phyloP scores from a whole-genome alignment of 2,113 vertebrate species.

The Butorides virescens region DNA sequence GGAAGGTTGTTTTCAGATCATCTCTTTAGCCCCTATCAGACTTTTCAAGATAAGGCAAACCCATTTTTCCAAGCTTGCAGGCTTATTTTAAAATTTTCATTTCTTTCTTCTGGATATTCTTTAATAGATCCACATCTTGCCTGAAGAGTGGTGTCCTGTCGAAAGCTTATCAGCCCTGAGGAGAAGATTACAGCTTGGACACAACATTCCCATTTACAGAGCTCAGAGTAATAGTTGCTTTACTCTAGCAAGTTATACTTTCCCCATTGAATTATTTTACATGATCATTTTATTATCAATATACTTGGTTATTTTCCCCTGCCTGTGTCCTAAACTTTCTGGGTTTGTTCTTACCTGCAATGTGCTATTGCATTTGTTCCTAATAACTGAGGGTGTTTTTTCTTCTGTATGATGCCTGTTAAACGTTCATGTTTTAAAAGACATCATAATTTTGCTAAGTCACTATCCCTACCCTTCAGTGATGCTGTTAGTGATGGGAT shows the following conservation, averaged over 20 bases:
- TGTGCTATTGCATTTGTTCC: not conserved
- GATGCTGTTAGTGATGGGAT: not conserved
- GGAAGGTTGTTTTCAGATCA: conserved; percentile 33
- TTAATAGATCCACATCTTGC: conserved; percentile 43
- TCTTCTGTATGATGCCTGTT: not conserved
- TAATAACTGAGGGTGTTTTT: not conserved
- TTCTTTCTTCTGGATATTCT: conserved; percentile 41
- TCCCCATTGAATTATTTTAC: not conserved
- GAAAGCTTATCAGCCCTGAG: conserved; percentile 26
- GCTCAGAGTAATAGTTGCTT: not conserved
- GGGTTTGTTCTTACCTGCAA: not conserved
- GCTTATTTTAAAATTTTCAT: conserved; percentile 44
- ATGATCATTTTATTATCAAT: not conserved
- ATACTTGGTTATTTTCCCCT: not conserved
- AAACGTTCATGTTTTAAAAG: not conserved
- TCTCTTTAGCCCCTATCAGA: conserved; percentile 1
- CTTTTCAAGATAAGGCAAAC: conserved; percentile 43
- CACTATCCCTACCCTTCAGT: not conserved
- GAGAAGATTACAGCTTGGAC: conserved; percentile 42
- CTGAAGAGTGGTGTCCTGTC: conserved; percentile 19
- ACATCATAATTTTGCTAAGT: not conserved
- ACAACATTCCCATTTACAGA: conserved; percentile 31
- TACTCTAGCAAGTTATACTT: not conserved
- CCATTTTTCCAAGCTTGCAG: conserved; percentile 31
- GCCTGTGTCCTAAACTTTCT: not conserved